phyloP scores from a whole-genome alignment of 2,113 vertebrate species.

The Tinamus guttatus region DNA sequence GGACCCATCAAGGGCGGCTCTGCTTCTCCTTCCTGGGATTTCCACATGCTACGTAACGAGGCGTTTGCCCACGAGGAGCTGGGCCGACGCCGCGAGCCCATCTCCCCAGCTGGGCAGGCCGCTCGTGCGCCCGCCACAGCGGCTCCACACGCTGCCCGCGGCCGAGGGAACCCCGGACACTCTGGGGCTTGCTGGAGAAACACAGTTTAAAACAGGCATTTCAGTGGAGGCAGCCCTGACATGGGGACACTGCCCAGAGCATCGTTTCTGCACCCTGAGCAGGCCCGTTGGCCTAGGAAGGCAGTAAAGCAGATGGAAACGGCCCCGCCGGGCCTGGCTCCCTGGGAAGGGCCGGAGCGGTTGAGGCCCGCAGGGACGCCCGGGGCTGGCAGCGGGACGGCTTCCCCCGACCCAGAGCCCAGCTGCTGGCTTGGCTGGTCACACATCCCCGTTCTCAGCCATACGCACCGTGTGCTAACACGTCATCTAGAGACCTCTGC shows the following conservation, averaged over 20 bases:
- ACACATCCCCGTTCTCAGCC: neutral
- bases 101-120: neutral
- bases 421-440: neutral
- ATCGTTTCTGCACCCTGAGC: fast-evolving
- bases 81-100: fast-evolving
- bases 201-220: neutral
- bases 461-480: neutral
- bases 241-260: fast-evolving
- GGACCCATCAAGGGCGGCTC: fast-evolving
- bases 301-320: neutral
- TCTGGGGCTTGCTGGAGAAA: neutral
- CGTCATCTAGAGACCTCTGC: neutral
- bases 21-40: neutral
- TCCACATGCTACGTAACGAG: fast-evolving
- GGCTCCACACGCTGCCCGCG: neutral
- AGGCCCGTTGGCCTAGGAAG: neutral
- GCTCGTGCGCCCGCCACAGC: neutral
- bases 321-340: too few species aligned
- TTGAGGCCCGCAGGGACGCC: too few species aligned
- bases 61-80: fast-evolving
- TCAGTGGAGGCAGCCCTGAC: neutral
- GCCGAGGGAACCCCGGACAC: fast-evolving
- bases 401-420: neutral
- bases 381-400: neutral
- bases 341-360: neutral